phyloP scores from a whole-genome alignment of 2,797 vertebrate genomes.

The Notolepis coatsorum region DNA sequence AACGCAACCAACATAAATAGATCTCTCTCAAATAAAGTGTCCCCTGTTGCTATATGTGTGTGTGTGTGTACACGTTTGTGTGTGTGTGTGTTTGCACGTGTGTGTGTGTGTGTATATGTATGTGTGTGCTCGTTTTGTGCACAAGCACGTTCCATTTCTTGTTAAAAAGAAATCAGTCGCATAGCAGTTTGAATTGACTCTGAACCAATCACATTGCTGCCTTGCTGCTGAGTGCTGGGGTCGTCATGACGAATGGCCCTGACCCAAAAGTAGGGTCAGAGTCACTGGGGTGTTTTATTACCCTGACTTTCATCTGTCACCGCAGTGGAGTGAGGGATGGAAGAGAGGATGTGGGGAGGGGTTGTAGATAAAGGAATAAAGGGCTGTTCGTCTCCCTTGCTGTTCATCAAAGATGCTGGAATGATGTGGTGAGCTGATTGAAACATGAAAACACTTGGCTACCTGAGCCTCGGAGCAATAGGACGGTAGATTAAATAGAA shows the following conservation, averaged over 20 bases:
- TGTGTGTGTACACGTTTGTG: not conserved
- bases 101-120: not conserved
- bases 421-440: slow-evolving; percentile 30
- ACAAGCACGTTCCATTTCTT: not conserved
- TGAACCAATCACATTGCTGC: slow-evolving; percentile 43
- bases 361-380: slow-evolving; percentile 2
- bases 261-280: slow-evolving; percentile 47
- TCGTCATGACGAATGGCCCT: slow-evolving; percentile 49
- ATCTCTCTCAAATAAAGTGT: slow-evolving; percentile 6
- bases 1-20: slow-evolving; percentile 65
- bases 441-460: slow-evolving; percentile 43
- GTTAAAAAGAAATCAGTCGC: not conserved
- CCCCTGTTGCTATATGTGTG: slow-evolving; percentile 9
- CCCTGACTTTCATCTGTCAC: slow-evolving; percentile 51
- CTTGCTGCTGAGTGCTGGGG: slow-evolving; percentile 29
- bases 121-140: not conserved
- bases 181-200: not conserved
- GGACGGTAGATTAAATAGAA: too few species aligned
- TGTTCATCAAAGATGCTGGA: slow-evolving; percentile 14
- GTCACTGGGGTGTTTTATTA: slow-evolving; percentile 46
- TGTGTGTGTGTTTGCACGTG: not conserved
- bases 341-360: not conserved
- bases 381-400: not conserved
- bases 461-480: too few species aligned
- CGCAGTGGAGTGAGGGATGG: slow-evolving; percentile 10